Evolutionary conservation across 2,113 vertebrate genomes (phyloP), one percentile per base, ranked within the genome.

Genomic region (Melanostigma gelatinosum): DNA sequence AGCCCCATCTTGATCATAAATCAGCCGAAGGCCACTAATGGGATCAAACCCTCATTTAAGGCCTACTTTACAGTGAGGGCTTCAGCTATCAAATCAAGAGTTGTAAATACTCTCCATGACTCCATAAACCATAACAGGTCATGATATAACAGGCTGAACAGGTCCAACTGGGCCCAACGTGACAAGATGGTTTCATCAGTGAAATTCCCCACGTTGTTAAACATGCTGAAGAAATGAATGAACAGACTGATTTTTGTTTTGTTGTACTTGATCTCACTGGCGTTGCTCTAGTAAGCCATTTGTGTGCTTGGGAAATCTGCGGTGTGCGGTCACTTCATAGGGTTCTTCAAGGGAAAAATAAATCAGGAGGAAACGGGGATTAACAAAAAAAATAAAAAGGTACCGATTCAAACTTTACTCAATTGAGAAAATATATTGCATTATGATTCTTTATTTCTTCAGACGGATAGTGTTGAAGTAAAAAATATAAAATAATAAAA

Each of bases 391-490:
- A 72, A n/a, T 2, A 50, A 89, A 88, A 91, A 89, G 46, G 18
- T 46, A 29, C 79, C 44, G 60, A 18, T 8, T 32, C 27, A 73
- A 18, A 76, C 8, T 62, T 73, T 79, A 32, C 24, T 79, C 34
- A 84, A 80, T 85, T 70, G 9, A 76, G 29, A 77, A 82, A 65
- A 77, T 67, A 79, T 81, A 20, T 91, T 89, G 70, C 74, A 44
- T 87, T 67, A 84, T 62, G 48, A 84, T 93, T 94, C 91, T 92
- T 94, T 93, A 93, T 94, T 94, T 94, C 92, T 94, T 94, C 91
- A 93, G 92, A 94, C 79, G 91, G 92, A 93, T 88, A 80, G 58
- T 52, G 64, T 81, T 61, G 10, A 86, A 86, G 40, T 74, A 22
- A 46, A 55, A 57, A 4, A 70, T 73, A 79, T n/a, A 48, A 75